Percentiles rank a stretch among this genome's conserved stretches.
phyloP scores from a whole-genome alignment of 2,888 invertebrate species.

The Cerastoderma edule region DNA sequence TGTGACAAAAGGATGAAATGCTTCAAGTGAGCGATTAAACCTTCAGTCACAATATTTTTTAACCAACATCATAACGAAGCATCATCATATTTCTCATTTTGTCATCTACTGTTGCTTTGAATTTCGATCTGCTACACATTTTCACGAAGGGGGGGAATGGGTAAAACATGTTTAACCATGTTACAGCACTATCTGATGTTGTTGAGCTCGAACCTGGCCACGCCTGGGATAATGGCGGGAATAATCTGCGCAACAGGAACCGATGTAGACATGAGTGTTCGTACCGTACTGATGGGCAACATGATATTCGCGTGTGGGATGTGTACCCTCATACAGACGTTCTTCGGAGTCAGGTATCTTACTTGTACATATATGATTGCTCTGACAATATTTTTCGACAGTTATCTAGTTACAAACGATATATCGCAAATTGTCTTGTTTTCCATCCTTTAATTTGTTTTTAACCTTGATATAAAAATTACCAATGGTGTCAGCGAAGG shows the following conservation, averaged over 20 bases:
- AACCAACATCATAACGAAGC: too few relatives aligned
- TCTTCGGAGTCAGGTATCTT: conserved; percentile 80
- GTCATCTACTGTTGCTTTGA: too few relatives aligned
- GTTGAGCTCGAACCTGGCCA: conserved; percentile 91
- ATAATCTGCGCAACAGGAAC: conserved; percentile 89
- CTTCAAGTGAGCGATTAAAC: too few relatives aligned
- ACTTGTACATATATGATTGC: neutral
- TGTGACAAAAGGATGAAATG: too few relatives aligned
- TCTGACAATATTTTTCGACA: neutral
- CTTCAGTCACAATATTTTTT: too few relatives aligned
- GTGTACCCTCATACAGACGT: conserved; percentile 79
- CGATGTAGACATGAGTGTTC: conserved; percentile 82
- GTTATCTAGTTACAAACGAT: too few relatives aligned
- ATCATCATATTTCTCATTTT: too few relatives aligned
- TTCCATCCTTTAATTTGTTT: neutral
- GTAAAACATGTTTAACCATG: too few relatives aligned
- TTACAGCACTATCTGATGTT: conserved; percentile 87
- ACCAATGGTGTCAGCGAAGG: neutral
- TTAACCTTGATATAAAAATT: neutral
- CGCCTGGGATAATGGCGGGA: conserved; percentile 89
- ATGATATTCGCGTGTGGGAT: conserved; percentile 82
- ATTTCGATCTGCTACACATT: too few relatives aligned
- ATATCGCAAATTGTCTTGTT: too few relatives aligned
- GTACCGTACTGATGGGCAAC: conserved; percentile 78
- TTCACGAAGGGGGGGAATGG: too few relatives aligned